These are phyloP conservation scores for Lineus longissimus DNA, from an alignment of 1,140 invertebrate genomes.

Conservation along the genomic window DNA sequence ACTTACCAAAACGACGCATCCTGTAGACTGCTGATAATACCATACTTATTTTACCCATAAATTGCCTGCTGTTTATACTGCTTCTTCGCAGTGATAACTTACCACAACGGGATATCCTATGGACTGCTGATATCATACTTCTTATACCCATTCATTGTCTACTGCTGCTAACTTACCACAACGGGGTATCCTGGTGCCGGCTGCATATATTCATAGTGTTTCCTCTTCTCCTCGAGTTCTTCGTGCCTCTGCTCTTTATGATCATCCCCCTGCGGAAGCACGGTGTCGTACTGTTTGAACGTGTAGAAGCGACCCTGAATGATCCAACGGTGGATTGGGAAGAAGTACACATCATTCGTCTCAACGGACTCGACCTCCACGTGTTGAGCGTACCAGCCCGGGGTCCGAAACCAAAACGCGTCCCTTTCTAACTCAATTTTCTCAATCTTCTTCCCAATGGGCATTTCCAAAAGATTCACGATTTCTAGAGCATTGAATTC, in stretches of 20 bases:
- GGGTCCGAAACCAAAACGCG: constrained; percentile 26
- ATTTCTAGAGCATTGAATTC: no score
- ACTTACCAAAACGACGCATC: no score
- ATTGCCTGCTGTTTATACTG: no score
- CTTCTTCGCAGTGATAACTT: no score
- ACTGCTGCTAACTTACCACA: constrained; percentile 37
- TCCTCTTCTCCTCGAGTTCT: constrained; percentile 34
- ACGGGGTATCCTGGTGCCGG: constrained; percentile 31
- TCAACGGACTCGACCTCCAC: constrained; percentile 21
- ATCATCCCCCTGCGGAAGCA: constrained; percentile 39
- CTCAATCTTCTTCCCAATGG: constrained; percentile 7
- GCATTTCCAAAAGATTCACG: no score
- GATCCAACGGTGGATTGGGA: constrained; percentile 46
- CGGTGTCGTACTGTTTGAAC: constrained; percentile 38
- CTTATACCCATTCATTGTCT: no score
- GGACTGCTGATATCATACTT: no score
- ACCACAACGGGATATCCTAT: no score
- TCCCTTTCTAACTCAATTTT: constrained; percentile 33
- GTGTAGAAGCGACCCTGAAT: constrained; percentile 28
- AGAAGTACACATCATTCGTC: constrained; percentile 12
- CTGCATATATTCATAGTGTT: constrained; percentile 30
- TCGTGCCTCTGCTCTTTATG: constrained; percentile 23
- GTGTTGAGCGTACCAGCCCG: constrained; percentile 34
- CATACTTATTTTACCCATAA: no score
- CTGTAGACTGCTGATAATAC: no score